Evolutionary conservation across 2,113 vertebrate species (phyloP).

Genomic region (Lichenostomus cassidix): DNA sequence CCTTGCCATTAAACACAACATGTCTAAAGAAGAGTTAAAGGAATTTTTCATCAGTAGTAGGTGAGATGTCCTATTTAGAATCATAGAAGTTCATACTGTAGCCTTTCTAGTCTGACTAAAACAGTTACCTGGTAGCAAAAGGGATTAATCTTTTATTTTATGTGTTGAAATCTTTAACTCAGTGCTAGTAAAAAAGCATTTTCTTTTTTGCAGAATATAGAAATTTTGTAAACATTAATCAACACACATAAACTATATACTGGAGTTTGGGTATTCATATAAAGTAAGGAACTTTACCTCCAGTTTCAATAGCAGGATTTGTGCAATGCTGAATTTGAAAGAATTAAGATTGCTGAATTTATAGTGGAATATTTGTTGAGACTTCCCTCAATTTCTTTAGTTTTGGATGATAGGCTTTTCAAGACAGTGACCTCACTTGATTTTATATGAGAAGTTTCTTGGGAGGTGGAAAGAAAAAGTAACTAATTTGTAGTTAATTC

Average conservation of each 20-base stretch:
- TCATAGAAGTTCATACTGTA: background rate
- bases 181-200: background rate
- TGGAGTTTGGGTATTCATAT: background rate
- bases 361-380: background rate
- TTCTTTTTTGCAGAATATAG: background rate
- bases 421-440: background rate
- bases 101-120: background rate
- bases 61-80: background rate
- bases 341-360: background rate
- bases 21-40: background rate
- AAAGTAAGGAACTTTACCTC: background rate
- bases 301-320: slow-evolving; percentile 11
- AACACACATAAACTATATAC: background rate
- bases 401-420: background rate
- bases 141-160: background rate
- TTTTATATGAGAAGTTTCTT: background rate
- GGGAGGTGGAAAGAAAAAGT: background rate
- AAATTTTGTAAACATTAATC: slow-evolving; percentile 15
- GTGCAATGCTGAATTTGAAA: background rate
- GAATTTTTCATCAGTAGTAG: background rate
- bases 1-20: background rate
- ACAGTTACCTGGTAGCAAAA: background rate
- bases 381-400: background rate
- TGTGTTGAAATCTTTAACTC: background rate
- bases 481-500: background rate